Evolutionary conservation across 2,888 invertebrate species (phyloP).

Genomic region (Choreutis nemorana): DNA sequence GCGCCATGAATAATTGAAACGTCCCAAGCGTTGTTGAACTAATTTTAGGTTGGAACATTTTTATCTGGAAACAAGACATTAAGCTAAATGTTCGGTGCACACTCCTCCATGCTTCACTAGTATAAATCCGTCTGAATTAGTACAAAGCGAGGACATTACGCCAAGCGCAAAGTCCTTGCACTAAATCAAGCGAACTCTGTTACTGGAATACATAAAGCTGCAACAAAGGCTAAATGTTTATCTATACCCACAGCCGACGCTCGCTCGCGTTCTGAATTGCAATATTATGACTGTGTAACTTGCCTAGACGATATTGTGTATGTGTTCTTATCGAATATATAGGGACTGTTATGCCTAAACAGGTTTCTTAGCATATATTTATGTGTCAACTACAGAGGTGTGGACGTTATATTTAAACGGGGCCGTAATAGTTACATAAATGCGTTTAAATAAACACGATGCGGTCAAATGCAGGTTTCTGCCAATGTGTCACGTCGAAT

Average conservation of each 20-base stretch:
- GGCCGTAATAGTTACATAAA: no score
- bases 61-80: conserved; percentile 15
- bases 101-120: conserved; percentile 23
- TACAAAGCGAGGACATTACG: conserved; percentile 33
- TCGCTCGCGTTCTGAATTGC: no score
- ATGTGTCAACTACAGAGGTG: no score
- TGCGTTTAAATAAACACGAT: no score
- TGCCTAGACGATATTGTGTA: no score
- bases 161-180: conserved; percentile 26
- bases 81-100: conserved; percentile 20
- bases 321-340: no score
- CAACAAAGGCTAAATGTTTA: conserved; percentile 1
- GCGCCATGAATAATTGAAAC: conserved; percentile 31
- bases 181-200: conserved; percentile 32
- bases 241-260: no score
- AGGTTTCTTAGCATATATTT: no score
- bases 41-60: background rate
- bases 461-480: no score
- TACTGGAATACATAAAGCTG: conserved; percentile 11
- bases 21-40: conserved; percentile 14
- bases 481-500: background rate
- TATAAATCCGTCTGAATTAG: conserved; percentile 44
- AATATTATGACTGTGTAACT: no score
- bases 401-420: no score
- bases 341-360: no score